These are phyloP conservation scores for Netta rufina DNA, from an alignment of 2,797 vertebrate genomes.

Conservation along the genomic window DNA sequence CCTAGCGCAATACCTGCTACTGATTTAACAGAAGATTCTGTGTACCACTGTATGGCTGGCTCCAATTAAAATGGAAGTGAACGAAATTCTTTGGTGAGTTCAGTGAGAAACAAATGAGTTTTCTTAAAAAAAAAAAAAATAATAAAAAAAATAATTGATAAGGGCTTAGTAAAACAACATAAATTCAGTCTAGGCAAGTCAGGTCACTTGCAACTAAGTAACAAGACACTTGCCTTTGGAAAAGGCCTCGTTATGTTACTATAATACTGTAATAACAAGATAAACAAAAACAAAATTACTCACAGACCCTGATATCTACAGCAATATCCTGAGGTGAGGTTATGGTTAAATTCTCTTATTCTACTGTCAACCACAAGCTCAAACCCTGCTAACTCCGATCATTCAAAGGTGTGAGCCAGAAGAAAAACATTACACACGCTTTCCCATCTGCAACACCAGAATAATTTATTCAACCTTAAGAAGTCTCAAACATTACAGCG, in stretches of 20 bases:
- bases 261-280: background rate
- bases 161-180: background rate
- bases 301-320: background rate
- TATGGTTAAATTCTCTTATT: background rate
- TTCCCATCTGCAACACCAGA: background rate
- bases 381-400: background rate
- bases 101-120: background rate
- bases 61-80: background rate
- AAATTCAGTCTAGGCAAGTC: background rate
- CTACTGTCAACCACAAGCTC: background rate
- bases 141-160: background rate
- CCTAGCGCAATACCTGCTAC: background rate
- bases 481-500: background rate
- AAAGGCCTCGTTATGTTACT: background rate
- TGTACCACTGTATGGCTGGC: background rate
- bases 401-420: background rate
- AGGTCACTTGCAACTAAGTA: background rate
- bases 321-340: background rate
- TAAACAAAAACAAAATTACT: background rate
- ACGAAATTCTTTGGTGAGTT: background rate
- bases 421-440: background rate
- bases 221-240: background rate
- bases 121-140: background rate
- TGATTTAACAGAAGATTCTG: background rate
- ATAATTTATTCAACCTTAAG: slow-evolving; percentile 30